A percentile compares a stretch with the other conserved stretches of the same genome.
phyloP scores from a whole-genome alignment of 2,888 invertebrate genomes.

The Leptinotarsa peninsularis region DNA sequence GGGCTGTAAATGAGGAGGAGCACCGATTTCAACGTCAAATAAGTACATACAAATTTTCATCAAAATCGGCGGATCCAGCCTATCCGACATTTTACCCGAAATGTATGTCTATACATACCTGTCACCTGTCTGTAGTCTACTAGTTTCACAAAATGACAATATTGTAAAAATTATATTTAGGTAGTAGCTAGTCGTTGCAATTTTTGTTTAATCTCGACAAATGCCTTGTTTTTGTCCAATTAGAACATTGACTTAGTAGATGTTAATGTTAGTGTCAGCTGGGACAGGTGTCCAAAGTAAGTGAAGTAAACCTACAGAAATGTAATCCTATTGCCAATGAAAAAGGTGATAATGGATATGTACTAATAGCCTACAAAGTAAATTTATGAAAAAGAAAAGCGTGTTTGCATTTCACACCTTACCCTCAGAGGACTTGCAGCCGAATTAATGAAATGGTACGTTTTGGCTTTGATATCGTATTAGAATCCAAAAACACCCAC shows the following conservation, averaged over 20 bases:
- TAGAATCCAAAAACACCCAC: constrained; percentile 44
- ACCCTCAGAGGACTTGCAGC: constrained; percentile 34
- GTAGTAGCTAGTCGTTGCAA: not conserved
- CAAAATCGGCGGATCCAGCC: too few relatives aligned
- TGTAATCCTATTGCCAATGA: constrained; percentile 30
- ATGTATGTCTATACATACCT: not conserved
- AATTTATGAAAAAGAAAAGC: constrained; percentile 33
- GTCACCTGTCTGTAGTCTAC: not conserved
- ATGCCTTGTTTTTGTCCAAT: not conserved
- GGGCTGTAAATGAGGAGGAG: too few relatives aligned
- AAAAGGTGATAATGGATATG: constrained; percentile 45
- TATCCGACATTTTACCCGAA: not conserved
- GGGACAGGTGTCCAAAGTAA: constrained; percentile 64
- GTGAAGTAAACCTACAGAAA: constrained; percentile 4
- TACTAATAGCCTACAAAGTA: constrained; percentile 38
- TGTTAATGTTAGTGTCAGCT: constrained; percentile 64
- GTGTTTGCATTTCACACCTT: constrained; percentile 46
- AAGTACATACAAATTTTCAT: too few relatives aligned
- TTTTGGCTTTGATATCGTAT: constrained; percentile 47
- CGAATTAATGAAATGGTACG: constrained; percentile 53
- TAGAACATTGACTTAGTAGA: constrained; percentile 3
- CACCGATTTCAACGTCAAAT: too few relatives aligned
- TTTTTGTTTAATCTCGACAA: not conserved
- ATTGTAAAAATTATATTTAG: constrained; percentile 14
- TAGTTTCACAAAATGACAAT: constrained; percentile 19